Conservation (phyloP, 2,797 vertebrate genomes). For the Phrynocephalus guinanensis region DNA sequence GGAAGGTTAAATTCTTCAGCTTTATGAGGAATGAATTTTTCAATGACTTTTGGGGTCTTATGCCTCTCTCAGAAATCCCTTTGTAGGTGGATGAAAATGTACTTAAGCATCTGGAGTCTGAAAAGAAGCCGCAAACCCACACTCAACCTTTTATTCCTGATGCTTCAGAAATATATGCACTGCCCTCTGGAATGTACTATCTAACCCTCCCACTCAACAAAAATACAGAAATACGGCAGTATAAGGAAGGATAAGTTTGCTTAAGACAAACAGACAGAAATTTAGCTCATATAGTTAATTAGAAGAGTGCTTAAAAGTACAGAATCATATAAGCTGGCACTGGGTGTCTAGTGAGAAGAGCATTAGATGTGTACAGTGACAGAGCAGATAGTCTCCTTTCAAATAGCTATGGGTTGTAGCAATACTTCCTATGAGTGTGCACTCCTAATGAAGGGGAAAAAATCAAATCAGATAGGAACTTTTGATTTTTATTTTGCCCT, state of each 20-base stretch:
- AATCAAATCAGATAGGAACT: neutral
- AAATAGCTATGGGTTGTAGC: neutral
- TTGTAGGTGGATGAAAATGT: constrained; percentile 20
- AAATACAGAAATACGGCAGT: neutral
- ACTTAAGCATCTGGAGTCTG: neutral
- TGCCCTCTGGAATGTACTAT: neutral
- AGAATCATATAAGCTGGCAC: neutral
- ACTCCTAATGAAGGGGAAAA: neutral
- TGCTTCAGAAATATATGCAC: neutral
- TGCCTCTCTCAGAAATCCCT: neutral
- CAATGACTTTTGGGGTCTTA: neutral
- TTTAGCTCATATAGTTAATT: constrained; percentile 19
- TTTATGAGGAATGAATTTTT: constrained; percentile 33
- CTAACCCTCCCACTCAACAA: neutral
- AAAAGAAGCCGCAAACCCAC: neutral
- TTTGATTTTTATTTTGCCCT: neutral
- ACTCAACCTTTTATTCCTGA: neutral
- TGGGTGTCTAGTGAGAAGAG: neutral
- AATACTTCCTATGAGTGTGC: neutral
- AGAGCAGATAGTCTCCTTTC: too few relatives aligned
- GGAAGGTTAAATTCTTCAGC: constrained; percentile 28
- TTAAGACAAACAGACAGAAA: constrained; percentile 10
- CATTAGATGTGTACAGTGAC: neutral
- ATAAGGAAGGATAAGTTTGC: neutral
- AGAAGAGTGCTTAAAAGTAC: constrained; percentile 26